These are phyloP conservation scores for Drosophila littoralis DNA, from an alignment of 1,140 invertebrate species.

Conservation along the genomic window DNA sequence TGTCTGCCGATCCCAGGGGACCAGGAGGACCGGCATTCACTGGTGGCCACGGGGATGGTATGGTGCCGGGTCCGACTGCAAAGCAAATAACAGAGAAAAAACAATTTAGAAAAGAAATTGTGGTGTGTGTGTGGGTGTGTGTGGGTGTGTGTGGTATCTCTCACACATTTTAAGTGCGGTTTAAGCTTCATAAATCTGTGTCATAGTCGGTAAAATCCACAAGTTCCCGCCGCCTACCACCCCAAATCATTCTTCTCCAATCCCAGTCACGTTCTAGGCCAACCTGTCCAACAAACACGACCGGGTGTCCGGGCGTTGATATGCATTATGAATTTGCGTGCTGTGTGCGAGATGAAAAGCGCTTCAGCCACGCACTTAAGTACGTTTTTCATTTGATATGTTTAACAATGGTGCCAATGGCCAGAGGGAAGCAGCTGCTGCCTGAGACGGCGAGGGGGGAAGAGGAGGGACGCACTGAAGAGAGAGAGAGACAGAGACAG, in stretches of 20 bases:
- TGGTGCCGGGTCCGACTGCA: conserved; percentile 91
- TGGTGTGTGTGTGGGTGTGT: neutral
- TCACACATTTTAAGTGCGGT: conserved; percentile 19
- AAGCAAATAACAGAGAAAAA: conserved; percentile 18
- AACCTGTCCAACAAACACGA: conserved; percentile 31
- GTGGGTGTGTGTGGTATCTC: neutral
- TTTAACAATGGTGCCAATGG: conserved; percentile 48
- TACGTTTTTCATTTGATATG: conserved; percentile 62
- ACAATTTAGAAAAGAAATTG: conserved; percentile 4
- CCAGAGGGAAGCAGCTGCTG: neutral
- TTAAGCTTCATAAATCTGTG: conserved; percentile 46
- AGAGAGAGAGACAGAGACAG: too few species aligned
- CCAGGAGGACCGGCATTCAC: conserved; percentile 85
- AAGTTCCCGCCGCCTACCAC: neutral
- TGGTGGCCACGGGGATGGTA: conserved; percentile 94
- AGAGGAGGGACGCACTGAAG: too few species aligned
- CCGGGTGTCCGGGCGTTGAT: conserved; percentile 34
- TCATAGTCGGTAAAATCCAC: conserved; percentile 1
- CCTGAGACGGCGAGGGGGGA: neutral
- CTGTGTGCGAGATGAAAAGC: conserved; percentile 53
- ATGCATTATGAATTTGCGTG: conserved; percentile 61
- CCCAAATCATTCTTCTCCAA: neutral
- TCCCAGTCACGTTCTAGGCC: neutral
- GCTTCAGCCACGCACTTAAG: conserved; percentile 58
- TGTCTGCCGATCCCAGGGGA: conserved; percentile 89